Percentiles rank a stretch among this genome's conserved stretches.
Evolutionary conservation across 2,113 vertebrate species (phyloP).

Genomic region (Corythaeola cristata): DNA sequence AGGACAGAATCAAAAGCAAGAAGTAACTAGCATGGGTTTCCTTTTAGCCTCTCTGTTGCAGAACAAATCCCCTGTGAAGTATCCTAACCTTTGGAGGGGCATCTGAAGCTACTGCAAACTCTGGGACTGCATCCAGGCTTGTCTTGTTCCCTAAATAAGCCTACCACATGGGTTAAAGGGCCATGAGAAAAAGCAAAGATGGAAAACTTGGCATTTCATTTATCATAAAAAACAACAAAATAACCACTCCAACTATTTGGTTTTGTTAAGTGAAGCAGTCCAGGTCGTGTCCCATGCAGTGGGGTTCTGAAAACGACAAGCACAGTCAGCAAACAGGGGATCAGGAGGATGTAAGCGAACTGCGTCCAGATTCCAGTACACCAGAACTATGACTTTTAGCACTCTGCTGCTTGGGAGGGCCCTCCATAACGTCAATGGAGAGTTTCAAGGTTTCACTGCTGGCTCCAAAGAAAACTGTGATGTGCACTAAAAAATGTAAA

Average conservation of each 20-base stretch:
- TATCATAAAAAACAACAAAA: constrained; percentile 47
- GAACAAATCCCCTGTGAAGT: constrained; percentile 50
- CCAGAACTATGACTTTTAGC: neutral
- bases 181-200: constrained; percentile 62
- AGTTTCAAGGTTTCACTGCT: neutral
- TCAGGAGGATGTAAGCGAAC: neutral
- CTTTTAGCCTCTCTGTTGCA: constrained; percentile 36
- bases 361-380: neutral
- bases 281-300: constrained; percentile 25
- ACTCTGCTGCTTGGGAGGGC: neutral
- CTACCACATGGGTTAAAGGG: constrained; percentile 58
- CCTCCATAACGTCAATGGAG: neutral
- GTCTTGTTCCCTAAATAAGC: constrained; percentile 67
- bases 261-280: constrained; percentile 46
- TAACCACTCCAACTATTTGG: constrained; percentile 24
- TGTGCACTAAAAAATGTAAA: neutral
- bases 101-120: constrained; percentile 63
- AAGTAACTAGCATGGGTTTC: constrained; percentile 15
- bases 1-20: constrained; percentile 6
- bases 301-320: constrained; percentile 15
- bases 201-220: constrained; percentile 45
- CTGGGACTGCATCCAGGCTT: constrained; percentile 62
- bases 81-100: constrained; percentile 64
- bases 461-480: neutral
- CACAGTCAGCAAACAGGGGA: neutral